Conservation (phyloP, 2,797 vertebrate genomes). For the Lacerta agilis region DNA sequence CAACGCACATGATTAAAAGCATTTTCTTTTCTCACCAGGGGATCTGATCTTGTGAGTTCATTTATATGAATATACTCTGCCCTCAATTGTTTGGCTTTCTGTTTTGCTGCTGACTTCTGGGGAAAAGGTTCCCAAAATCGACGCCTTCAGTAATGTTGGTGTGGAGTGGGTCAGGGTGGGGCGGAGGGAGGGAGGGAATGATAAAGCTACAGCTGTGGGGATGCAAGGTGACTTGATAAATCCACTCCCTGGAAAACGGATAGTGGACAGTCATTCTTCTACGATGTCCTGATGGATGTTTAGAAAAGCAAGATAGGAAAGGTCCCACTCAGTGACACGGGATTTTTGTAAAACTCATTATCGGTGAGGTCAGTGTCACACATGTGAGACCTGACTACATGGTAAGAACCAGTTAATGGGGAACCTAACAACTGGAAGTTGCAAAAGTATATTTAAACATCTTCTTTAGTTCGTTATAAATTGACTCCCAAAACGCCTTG, state of each 20-base stretch:
- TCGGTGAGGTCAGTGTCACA: too few relatives aligned
- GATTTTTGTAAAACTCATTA: too few relatives aligned
- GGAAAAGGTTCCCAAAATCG: neutral
- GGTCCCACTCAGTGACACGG: neutral
- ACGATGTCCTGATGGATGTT: neutral
- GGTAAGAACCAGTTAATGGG: too few relatives aligned
- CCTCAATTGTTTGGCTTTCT: conserved; percentile 5
- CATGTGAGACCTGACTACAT: too few relatives aligned
- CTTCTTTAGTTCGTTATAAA: too few relatives aligned
- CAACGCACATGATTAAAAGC: neutral
- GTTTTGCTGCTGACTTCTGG: neutral
- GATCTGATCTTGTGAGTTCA: neutral
- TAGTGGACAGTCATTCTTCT: neutral
- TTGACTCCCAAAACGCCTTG: too few relatives aligned
- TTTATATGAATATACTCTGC: neutral
- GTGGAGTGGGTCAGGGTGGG: too few relatives aligned
- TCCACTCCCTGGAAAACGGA: neutral
- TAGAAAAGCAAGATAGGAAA: neutral
- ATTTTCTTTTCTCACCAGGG: fast-evolving
- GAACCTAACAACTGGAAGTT: too few relatives aligned
- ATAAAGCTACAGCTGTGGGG: neutral
- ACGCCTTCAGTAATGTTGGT: neutral
- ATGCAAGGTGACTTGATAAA: neutral
- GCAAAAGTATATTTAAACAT: too few relatives aligned
- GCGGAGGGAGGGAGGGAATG: neutral